phyloP scores from a whole-genome alignment of 2,888 invertebrate species.

The Tubulanus polymorphus region DNA sequence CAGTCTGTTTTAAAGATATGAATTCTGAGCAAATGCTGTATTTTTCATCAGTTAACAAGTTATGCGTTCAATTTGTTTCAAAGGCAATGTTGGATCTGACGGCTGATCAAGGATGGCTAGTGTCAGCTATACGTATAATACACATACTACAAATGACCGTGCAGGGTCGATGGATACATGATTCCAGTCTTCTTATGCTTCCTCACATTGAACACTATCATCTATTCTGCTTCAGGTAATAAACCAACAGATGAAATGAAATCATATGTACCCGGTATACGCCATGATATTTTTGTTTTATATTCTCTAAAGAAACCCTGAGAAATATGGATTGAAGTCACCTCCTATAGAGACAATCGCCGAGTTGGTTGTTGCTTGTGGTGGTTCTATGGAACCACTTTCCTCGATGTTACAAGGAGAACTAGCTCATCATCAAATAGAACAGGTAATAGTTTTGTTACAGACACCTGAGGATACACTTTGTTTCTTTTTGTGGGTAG shows the following conservation, averaged over 20 bases:
- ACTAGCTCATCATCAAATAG: constrained; percentile 67
- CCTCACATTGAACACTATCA: constrained; percentile 68
- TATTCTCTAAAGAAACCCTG: no score
- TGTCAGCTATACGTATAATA: constrained; percentile 72
- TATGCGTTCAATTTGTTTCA: constrained; percentile 27
- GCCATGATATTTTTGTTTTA: no score
- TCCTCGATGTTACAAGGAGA: constrained; percentile 63
- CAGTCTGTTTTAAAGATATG: neutral
- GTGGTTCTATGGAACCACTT: constrained; percentile 62
- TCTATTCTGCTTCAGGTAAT: constrained; percentile 38
- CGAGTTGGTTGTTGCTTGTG: constrained; percentile 59
- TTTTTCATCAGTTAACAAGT: neutral
- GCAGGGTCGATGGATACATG: constrained; percentile 80
- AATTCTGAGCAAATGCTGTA: neutral
- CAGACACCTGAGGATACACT: no score
- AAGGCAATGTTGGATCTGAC: constrained; percentile 95
- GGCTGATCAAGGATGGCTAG: constrained; percentile 86
- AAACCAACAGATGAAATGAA: no score
- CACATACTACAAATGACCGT: constrained; percentile 78
- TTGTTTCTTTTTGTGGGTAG: no score
- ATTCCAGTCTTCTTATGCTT: constrained; percentile 63
- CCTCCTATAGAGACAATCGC: constrained; percentile 56
- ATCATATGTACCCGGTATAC: no score
- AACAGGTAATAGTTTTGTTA: no score
- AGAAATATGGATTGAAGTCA: constrained; percentile 17